Conservation (phyloP, 1,140 invertebrate genomes). For the Oncopodura yosiiana region DNA sequence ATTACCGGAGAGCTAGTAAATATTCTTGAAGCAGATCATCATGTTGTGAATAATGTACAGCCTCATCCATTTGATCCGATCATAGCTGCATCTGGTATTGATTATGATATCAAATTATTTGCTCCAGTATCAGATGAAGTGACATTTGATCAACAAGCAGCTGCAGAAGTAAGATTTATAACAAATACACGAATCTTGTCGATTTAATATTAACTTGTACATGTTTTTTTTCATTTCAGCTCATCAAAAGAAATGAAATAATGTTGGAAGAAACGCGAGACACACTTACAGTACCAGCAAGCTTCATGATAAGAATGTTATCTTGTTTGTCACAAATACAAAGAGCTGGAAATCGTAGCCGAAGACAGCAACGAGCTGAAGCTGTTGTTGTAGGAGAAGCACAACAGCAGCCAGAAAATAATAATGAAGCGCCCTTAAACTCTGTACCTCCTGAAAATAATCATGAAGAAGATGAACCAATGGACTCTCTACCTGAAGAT, state of each 20-base stretch:
- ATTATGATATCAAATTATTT: slow-evolving; percentile 84
- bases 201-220: not conserved
- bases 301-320: slow-evolving; percentile 64
- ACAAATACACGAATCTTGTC: not conserved
- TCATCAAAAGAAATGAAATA: slow-evolving; percentile 69
- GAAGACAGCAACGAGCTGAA: not conserved
- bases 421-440: not conserved
- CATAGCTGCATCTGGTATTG: slow-evolving; percentile 77
- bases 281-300: slow-evolving; percentile 78
- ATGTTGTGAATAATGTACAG: slow-evolving; percentile 78
- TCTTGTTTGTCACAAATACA: slow-evolving; percentile 24
- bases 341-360: not conserved
- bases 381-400: not conserved
- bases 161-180: slow-evolving; percentile 53
- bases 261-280: slow-evolving; percentile 83
- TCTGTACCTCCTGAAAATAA: too few species aligned
- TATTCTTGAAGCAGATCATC: slow-evolving; percentile 69
- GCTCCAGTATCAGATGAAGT: slow-evolving; percentile 52
- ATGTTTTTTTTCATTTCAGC: slow-evolving; percentile 44
- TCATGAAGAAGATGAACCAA: too few species aligned
- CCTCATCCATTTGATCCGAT: slow-evolving; percentile 73
- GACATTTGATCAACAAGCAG: slow-evolving; percentile 40
- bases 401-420: not conserved
- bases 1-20: slow-evolving; percentile 57
- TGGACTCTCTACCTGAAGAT: too few species aligned